Evolutionary conservation across 2,888 invertebrate species (phyloP).

Genomic region (Lycaena phlaeas): DNA sequence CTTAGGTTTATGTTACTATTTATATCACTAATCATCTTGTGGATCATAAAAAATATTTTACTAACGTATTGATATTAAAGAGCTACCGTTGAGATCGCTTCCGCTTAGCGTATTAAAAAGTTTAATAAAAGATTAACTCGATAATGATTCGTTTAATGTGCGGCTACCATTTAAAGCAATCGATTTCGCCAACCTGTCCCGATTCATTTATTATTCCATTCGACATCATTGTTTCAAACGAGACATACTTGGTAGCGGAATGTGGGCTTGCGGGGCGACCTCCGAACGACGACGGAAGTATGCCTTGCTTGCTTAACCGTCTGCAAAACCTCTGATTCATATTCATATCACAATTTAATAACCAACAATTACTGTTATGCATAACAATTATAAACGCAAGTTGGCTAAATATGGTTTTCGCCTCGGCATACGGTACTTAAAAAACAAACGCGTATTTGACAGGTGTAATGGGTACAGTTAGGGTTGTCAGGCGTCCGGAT

Average conservation of each 20-base stretch:
- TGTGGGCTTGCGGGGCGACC: constrained; percentile 38
- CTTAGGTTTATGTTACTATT: too few relatives aligned
- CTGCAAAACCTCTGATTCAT: constrained; percentile 37
- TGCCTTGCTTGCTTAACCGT: constrained; percentile 18
- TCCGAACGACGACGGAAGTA: constrained; percentile 39
- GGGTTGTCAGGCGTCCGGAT: too few relatives aligned
- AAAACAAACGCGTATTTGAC: constrained; percentile 26
- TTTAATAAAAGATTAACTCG: too few relatives aligned
- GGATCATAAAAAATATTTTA: too few relatives aligned
- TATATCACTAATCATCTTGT: too few relatives aligned
- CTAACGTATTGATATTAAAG: too few relatives aligned
- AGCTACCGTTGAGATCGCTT: too few relatives aligned
- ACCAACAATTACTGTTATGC: constrained; percentile 38
- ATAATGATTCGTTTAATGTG: too few relatives aligned
- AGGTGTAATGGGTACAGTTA: constrained; percentile 12
- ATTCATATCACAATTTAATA: constrained; percentile 34
- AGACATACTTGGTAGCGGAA: constrained; percentile 58
- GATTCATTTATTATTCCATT: constrained; percentile 51
- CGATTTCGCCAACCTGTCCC: constrained; percentile 20
- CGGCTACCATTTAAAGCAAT: constrained; percentile 10
- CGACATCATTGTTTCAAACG: constrained; percentile 38
- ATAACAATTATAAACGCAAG: constrained; percentile 35
- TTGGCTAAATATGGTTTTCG: constrained; percentile 27
- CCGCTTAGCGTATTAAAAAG: too few relatives aligned
- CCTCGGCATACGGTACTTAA: background rate